Conservation (phyloP, 1,140 invertebrate genomes). For the Bilobella aurantiaca region DNA sequence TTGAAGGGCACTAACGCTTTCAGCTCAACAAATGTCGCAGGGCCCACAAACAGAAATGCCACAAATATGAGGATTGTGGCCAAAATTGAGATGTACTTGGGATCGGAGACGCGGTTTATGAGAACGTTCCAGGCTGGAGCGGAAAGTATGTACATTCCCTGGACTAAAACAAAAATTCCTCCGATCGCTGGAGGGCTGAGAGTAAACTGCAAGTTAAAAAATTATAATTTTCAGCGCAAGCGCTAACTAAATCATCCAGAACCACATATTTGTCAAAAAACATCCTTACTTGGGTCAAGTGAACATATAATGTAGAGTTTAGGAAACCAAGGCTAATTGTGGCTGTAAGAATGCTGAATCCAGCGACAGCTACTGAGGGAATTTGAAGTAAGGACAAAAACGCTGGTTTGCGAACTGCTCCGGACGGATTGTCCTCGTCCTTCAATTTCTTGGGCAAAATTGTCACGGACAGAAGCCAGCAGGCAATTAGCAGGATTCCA, state of each 20-base stretch:
- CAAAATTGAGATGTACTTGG: conserved; percentile 56
- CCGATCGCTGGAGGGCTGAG: conserved; percentile 63
- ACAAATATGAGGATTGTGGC: conserved; percentile 54
- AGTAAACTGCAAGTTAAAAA: conserved; percentile 44
- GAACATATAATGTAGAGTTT: conserved; percentile 68
- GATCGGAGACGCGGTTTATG: conserved; percentile 53
- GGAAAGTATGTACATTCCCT: conserved; percentile 57
- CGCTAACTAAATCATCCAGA: too few relatives aligned
- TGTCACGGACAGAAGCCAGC: conserved; percentile 9
- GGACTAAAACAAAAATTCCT: conserved; percentile 77
- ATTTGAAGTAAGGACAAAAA: conserved; percentile 49
- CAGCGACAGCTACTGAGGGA: conserved; percentile 59
- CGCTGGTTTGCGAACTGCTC: conserved; percentile 35
- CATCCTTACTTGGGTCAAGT: conserved; percentile 52
- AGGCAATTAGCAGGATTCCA: conserved; percentile 15
- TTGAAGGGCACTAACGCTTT: conserved; percentile 54
- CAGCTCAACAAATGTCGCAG: too few relatives aligned
- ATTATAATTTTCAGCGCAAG: neutral
- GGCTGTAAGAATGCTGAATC: conserved; percentile 57
- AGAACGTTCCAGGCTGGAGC: conserved; percentile 64
- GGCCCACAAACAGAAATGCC: conserved; percentile 62
- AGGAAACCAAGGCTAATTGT: conserved; percentile 73
- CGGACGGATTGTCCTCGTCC: conserved; percentile 2
- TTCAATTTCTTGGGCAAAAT: conserved; percentile 15
- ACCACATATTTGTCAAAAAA: neutral